A percentile compares a stretch with the other conserved stretches of the same genome.
Conservation (phyloP, 1,140 invertebrate species). For the Cephus cinctus region DNA sequence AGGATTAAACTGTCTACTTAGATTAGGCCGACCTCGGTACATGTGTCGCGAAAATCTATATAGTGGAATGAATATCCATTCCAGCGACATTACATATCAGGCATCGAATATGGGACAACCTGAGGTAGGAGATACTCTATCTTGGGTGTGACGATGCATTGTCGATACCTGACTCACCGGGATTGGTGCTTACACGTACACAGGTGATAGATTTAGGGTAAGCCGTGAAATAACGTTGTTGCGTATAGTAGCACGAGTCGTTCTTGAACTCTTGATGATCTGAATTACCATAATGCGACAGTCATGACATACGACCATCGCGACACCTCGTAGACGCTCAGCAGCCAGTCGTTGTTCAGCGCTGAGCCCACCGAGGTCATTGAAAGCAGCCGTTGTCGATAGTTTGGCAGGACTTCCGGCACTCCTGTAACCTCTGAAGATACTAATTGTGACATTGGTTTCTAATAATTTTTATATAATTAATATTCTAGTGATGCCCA, state of each 20-base stretch:
- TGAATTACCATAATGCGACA: constrained; percentile 92
- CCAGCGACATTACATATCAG: too few relatives aligned
- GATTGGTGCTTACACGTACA: constrained; percentile 67
- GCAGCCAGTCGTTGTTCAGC: constrained; percentile 44
- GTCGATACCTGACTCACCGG: too few relatives aligned
- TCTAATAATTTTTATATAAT: constrained; percentile 1
- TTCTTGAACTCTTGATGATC: constrained; percentile 84
- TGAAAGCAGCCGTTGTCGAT: constrained; percentile 38
- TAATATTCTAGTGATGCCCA: neutral
- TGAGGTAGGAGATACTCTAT: too few relatives aligned
- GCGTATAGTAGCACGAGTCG: constrained; percentile 73
- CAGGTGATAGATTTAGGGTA: constrained; percentile 77
- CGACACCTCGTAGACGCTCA: constrained; percentile 71
- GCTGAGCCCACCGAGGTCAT: constrained; percentile 25
- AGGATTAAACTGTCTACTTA: too few relatives aligned
- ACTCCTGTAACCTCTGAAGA: constrained; percentile 21
- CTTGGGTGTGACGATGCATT: too few relatives aligned
- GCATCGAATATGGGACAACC: too few relatives aligned
- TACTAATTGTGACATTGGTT: constrained; percentile 25
- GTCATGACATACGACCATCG: constrained; percentile 89
- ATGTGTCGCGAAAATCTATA: too few relatives aligned
- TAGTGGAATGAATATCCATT: too few relatives aligned
- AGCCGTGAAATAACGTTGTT: constrained; percentile 78
- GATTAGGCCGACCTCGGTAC: too few relatives aligned
- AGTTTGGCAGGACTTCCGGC: constrained; percentile 44